Conservation (phyloP, 2,888 invertebrate species). For the Drosophila bunnanda region DNA sequence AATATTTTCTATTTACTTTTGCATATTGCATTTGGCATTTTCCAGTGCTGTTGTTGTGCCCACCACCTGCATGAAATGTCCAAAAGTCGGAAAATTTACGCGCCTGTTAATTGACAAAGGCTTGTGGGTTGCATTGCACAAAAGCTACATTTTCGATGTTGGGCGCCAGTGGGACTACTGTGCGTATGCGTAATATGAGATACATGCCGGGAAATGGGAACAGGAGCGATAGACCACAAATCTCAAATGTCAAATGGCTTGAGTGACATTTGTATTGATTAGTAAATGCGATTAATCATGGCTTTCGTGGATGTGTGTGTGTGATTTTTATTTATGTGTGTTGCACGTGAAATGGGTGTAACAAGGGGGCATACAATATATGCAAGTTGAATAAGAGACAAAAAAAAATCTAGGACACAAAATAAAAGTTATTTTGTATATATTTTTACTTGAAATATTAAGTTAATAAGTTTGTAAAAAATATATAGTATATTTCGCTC, state of each 20-base stretch:
- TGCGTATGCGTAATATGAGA: slow-evolving; percentile 76
- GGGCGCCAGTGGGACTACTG: slow-evolving; percentile 55
- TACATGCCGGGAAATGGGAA: slow-evolving; percentile 23
- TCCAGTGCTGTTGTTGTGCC: slow-evolving; percentile 2
- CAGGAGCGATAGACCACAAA: slow-evolving; percentile 63
- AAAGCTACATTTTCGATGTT: slow-evolving; percentile 16
- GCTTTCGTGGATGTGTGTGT: slow-evolving; percentile 17
- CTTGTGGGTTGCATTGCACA: slow-evolving; percentile 21
- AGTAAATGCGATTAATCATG: slow-evolving; percentile 75
- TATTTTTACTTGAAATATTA: not conserved
- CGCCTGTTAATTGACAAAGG: slow-evolving; percentile 70
- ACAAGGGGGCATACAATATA: slow-evolving; percentile 52
- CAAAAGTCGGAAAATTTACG: slow-evolving; percentile 61
- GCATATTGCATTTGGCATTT: slow-evolving; percentile 19
- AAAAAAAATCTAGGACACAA: slow-evolving; percentile 20
- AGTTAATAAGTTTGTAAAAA: too few species aligned
- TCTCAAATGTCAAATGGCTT: slow-evolving; percentile 72
- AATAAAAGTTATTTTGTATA: not conserved
- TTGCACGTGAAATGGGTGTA: slow-evolving; percentile 38
- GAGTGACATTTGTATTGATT: slow-evolving; percentile 78
- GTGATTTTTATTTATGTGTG: slow-evolving; percentile 6
- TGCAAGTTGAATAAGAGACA: not conserved
- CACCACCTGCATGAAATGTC: slow-evolving; percentile 40
- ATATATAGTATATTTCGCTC: not conserved
- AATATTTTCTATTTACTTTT: slow-evolving; percentile 28